phyloP scores from a whole-genome alignment of 2,888 invertebrate genomes.

The Tiliacea citrago region DNA sequence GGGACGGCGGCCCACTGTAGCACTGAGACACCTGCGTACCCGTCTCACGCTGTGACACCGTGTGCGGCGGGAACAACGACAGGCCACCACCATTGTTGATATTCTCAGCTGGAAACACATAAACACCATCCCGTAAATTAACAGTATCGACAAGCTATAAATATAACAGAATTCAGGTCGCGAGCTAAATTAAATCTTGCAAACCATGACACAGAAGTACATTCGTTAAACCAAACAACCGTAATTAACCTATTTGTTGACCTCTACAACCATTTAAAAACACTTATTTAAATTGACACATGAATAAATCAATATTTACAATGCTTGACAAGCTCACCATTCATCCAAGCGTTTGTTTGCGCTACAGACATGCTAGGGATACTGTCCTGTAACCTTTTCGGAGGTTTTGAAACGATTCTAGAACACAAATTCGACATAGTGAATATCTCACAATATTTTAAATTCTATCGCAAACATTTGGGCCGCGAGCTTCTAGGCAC shows the following conservation, averaged over 20 bases:
- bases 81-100: slow-evolving; percentile 94
- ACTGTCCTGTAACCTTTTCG: slow-evolving; percentile 94
- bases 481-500: slow-evolving; percentile 68
- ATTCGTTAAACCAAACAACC: slow-evolving; percentile 50
- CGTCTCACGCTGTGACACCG: slow-evolving; percentile 93
- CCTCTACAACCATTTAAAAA: slow-evolving; percentile 67
- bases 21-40: slow-evolving; percentile 94
- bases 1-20: slow-evolving; percentile 95
- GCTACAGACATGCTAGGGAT: slow-evolving; percentile 94
- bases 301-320: slow-evolving; percentile 80
- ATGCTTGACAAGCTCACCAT: slow-evolving; percentile 92
- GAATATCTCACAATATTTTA: slow-evolving; percentile 69
- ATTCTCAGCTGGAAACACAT: slow-evolving; percentile 91
- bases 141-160: slow-evolving; percentile 32
- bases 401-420: slow-evolving; percentile 93
- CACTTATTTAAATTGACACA: slow-evolving; percentile 66
- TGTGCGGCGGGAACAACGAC: slow-evolving; percentile 93
- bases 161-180: slow-evolving; percentile 54
- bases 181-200: slow-evolving; percentile 57
- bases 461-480: slow-evolving; percentile 75
- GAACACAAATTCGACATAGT: slow-evolving; percentile 94
- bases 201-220: slow-evolving; percentile 63
- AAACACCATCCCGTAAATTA: slow-evolving; percentile 44
- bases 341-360: slow-evolving; percentile 96
- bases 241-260: slow-evolving; percentile 67